These are phyloP conservation scores for Chunga burmeisteri DNA, from an alignment of 2,113 vertebrate genomes.

Conservation along the genomic window DNA sequence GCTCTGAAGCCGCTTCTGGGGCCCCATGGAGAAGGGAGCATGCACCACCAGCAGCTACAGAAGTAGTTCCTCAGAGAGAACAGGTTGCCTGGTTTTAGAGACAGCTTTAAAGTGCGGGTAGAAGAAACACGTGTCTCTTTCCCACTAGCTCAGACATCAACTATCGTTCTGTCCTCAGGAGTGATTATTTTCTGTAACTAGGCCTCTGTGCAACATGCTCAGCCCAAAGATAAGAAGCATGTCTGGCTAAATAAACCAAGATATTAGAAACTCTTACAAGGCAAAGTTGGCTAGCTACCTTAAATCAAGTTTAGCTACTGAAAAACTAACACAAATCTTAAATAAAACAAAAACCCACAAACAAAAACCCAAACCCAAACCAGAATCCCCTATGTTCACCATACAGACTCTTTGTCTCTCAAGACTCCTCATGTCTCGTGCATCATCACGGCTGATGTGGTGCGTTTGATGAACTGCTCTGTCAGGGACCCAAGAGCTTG, in stretches of 20 bases:
- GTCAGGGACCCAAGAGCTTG: neutral
- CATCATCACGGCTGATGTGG: neutral
- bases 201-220: neutral
- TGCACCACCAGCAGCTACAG: neutral
- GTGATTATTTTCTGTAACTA: neutral
- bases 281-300: neutral
- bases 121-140: neutral
- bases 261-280: neutral
- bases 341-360: neutral
- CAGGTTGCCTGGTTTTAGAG: neutral
- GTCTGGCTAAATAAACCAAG: neutral
- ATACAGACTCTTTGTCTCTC: neutral
- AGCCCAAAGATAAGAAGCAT: neutral
- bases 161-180: fast-evolving
- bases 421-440: neutral
- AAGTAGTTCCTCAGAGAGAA: neutral
- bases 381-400: neutral
- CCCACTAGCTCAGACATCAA: neutral
- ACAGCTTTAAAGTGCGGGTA: neutral
- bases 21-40: neutral
- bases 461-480: neutral
- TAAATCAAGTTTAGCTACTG: neutral
- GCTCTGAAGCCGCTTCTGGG: neutral
- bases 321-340: neutral
- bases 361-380: neutral